Percentiles rank a stretch among this genome's conserved stretches.
Conservation (phyloP, 2,888 invertebrate species). For the Parthenolecanium corni region DNA sequence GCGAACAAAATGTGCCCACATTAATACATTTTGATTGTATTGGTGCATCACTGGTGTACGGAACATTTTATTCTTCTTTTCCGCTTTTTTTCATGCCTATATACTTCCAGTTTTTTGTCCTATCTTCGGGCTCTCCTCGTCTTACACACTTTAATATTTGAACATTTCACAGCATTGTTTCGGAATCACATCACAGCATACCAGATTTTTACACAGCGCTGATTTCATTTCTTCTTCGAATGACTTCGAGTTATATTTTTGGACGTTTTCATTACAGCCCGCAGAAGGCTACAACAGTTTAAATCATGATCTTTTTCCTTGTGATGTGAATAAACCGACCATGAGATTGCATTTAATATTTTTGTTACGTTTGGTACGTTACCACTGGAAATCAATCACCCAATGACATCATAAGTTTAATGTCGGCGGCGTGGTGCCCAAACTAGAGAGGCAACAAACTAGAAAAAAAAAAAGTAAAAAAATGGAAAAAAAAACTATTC, state of each 20-base stretch:
- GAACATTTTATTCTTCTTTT: background rate
- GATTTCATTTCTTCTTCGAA: slow-evolving; percentile 23
- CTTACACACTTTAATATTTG: slow-evolving; percentile 27
- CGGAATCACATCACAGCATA: slow-evolving; percentile 24
- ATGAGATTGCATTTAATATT: slow-evolving; percentile 29
- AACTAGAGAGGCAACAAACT: background rate
- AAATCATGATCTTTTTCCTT: slow-evolving; percentile 24
- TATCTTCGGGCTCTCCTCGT: background rate
- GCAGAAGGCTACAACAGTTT: slow-evolving; percentile 12
- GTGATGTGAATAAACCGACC: slow-evolving; percentile 28
- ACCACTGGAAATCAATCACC: slow-evolving; percentile 27
- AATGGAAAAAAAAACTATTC: background rate
- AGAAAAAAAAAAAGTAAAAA: too few relatives aligned
- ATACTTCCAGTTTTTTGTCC: background rate
- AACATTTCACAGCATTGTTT: slow-evolving; percentile 29
- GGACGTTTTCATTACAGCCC: slow-evolving; percentile 24
- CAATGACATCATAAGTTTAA: slow-evolving; percentile 28
- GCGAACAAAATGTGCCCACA: background rate
- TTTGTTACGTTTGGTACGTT: slow-evolving; percentile 18
- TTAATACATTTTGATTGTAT: background rate
- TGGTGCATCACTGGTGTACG: background rate
- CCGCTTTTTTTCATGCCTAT: background rate
- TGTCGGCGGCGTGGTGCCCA: slow-evolving; percentile 9
- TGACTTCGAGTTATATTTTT: slow-evolving; percentile 21
- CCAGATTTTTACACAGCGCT: slow-evolving; percentile 21